Percentiles rank a stretch among this genome's conserved stretches.
Evolutionary conservation across 1,140 invertebrate genomes (phyloP).

Genomic region (Orchesella cincta): DNA sequence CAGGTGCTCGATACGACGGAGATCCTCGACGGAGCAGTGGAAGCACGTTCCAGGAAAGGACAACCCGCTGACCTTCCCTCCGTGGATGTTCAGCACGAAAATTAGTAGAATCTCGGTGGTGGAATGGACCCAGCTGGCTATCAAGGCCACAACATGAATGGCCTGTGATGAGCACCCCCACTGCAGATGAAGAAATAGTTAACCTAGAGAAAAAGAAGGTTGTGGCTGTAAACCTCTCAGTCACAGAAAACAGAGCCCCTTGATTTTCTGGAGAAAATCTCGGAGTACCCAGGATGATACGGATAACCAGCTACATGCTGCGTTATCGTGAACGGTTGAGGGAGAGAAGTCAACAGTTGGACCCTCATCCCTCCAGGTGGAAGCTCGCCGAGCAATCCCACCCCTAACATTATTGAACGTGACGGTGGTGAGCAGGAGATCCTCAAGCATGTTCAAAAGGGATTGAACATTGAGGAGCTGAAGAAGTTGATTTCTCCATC

Average conservation of each 20-base stretch:
- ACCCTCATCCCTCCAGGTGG: too few relatives aligned
- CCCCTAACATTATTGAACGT: too few relatives aligned
- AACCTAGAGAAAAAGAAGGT: background rate
- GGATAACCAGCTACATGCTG: too few relatives aligned
- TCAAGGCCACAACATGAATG: background rate
- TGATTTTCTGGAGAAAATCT: too few relatives aligned
- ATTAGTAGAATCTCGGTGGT: background rate
- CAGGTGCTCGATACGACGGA: slow-evolving; percentile 43
- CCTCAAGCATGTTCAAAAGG: too few relatives aligned
- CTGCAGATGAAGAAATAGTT: background rate
- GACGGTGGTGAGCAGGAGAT: too few relatives aligned
- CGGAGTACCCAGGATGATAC: too few relatives aligned
- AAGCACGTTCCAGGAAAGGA: slow-evolving; percentile 54
- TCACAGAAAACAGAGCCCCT: too few relatives aligned
- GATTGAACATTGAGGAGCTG: too few relatives aligned
- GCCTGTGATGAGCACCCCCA: background rate
- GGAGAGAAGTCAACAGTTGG: too few relatives aligned
- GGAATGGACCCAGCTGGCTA: background rate
- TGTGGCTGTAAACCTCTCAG: background rate
- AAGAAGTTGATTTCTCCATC: background rate
- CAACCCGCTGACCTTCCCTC: slow-evolving; percentile 58
- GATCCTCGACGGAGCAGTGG: slow-evolving; percentile 54
- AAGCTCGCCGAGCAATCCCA: too few relatives aligned
- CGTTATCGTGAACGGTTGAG: too few relatives aligned
- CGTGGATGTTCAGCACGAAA: slow-evolving; percentile 50